Percentiles rank a stretch among this genome's conserved stretches.
Conservation (phyloP, 2,113 vertebrate genomes). For the Gambusia affinis region DNA sequence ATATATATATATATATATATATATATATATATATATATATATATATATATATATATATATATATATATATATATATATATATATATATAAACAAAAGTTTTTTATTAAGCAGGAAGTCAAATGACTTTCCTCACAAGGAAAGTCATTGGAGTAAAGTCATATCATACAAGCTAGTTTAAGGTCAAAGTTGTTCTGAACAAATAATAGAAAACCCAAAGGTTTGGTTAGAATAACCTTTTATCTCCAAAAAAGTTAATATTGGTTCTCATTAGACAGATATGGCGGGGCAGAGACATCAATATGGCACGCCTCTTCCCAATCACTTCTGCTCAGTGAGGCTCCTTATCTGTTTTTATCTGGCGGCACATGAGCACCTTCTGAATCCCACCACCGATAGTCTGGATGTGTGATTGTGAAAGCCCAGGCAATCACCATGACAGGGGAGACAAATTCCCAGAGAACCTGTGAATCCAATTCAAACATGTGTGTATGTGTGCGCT, state of each 20-base stretch:
- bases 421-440: slow-evolving; percentile 24
- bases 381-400: slow-evolving; percentile 40
- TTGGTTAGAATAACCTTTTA: slow-evolving; percentile 36
- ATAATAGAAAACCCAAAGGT: background rate
- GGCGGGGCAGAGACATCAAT: slow-evolving; percentile 14
- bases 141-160: background rate
- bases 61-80: background rate
- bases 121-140: background rate
- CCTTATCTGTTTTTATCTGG: slow-evolving; percentile 73
- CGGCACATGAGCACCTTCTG: slow-evolving; percentile 48
- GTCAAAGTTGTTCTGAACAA: slow-evolving; percentile 10
- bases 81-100: background rate
- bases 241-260: slow-evolving; percentile 63
- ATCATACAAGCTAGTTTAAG: slow-evolving; percentile 25
- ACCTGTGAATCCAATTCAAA: slow-evolving; percentile 38
- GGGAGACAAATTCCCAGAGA: slow-evolving; percentile 38
- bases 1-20: background rate
- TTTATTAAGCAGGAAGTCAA: background rate
- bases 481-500: slow-evolving; percentile 12
- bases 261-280: slow-evolving; percentile 50
- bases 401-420: slow-evolving; percentile 18
- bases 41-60: background rate
- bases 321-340: slow-evolving; percentile 57
- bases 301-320: slow-evolving; percentile 66
- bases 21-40: background rate